phyloP scores from a whole-genome alignment of 2,888 invertebrate genomes.

The Azorinus chamasolen region DNA sequence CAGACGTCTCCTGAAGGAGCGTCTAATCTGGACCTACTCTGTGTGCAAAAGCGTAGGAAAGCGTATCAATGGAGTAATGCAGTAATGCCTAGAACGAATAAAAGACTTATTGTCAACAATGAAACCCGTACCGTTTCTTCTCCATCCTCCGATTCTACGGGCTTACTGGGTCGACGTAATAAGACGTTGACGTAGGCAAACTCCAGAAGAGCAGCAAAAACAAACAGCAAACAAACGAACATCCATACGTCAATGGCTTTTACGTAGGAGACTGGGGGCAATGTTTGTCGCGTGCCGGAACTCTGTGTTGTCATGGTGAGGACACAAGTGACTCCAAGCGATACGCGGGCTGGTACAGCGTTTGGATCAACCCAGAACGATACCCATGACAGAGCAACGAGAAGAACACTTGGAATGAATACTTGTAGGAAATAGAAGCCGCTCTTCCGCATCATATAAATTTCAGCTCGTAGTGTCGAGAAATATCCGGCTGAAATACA shows the following conservation, averaged over 20 bases:
- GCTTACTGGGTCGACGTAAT: constrained; percentile 5
- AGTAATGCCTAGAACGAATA: too few species aligned
- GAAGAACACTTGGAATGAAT: constrained; percentile 87
- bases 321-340: constrained; percentile 63
- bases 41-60: too few species aligned
- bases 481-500: constrained; percentile 31
- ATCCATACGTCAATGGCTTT: constrained; percentile 63
- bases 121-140: too few species aligned
- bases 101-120: too few species aligned
- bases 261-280: constrained; percentile 57
- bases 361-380: constrained; percentile 87
- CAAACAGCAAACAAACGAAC: constrained; percentile 60
- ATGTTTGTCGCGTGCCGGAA: constrained; percentile 49
- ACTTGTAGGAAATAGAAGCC: constrained; percentile 89
- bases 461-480: constrained; percentile 86
- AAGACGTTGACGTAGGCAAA: constrained; percentile 61
- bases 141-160: too few species aligned
- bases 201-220: constrained; percentile 60
- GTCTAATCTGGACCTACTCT: too few species aligned
- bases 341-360: constrained; percentile 61
- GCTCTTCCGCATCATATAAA: constrained; percentile 93
- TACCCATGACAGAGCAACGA: constrained; percentile 89
- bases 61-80: too few species aligned
- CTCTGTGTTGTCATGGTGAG: constrained; percentile 68
- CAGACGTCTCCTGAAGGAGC: too few species aligned